These are phyloP conservation scores for Osmoderma eremita DNA, from an alignment of 2,888 invertebrate species.

Conservation along the genomic window DNA sequence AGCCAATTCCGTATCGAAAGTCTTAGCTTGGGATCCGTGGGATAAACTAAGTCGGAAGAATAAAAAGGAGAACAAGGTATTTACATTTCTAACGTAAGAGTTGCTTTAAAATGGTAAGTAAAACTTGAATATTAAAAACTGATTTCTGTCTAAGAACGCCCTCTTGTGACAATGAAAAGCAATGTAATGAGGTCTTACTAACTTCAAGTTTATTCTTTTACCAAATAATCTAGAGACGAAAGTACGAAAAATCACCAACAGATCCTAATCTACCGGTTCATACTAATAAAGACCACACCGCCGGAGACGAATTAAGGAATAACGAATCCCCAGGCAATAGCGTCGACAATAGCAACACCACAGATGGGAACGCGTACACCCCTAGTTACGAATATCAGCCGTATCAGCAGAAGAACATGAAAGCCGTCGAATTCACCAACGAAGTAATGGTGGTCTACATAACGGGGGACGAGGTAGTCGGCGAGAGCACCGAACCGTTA, in stretches of 20 bases:
- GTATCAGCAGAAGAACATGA: constrained; percentile 60
- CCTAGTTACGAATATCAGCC: constrained; percentile 52
- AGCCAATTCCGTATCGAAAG: constrained; percentile 49
- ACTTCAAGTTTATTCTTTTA: too few species aligned
- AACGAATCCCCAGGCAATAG: constrained; percentile 22
- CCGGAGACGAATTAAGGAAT: constrained; percentile 49
- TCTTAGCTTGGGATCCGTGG: constrained; percentile 57
- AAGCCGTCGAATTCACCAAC: constrained; percentile 63
- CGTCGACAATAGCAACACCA: constrained; percentile 18
- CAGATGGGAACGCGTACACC: constrained; percentile 36
- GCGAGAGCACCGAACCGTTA: constrained; percentile 68
- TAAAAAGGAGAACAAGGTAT: constrained; percentile 56
- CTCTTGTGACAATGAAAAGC: neutral
- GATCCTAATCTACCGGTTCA: constrained; percentile 22
- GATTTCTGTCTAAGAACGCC: neutral
- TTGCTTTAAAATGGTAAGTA: too few species aligned
- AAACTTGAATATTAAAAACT: too few species aligned
- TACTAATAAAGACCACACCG: constrained; percentile 47
- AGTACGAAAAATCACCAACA: constrained; percentile 47
- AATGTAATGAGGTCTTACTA: neutral
- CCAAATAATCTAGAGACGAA: constrained; percentile 48
- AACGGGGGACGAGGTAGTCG: constrained; percentile 66
- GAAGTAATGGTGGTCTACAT: constrained; percentile 74
- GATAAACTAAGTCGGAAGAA: constrained; percentile 56
- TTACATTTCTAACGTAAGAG: neutral